These are phyloP conservation scores for Meriones psammophilus DNA, from an alignment of 2,797 vertebrate species.

Conservation along the genomic window DNA sequence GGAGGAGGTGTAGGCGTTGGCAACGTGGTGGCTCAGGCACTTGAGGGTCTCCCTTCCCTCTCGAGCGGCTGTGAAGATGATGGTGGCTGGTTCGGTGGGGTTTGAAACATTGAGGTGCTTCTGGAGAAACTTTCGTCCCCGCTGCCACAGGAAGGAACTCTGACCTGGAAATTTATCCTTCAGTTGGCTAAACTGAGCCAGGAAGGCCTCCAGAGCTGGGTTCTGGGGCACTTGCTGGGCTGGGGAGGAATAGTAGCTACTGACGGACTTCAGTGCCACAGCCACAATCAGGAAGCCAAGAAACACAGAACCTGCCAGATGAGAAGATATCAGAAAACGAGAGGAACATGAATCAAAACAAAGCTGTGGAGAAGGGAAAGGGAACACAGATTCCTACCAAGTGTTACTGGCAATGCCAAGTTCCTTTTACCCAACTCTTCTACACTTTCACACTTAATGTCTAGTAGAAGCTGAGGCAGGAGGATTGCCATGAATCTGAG, in stretches of 20 bases:
- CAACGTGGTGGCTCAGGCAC: constrained; percentile 92
- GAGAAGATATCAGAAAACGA: neutral
- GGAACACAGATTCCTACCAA: neutral
- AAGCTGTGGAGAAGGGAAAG: neutral
- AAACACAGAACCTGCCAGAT: constrained; percentile 61
- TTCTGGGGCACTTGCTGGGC: constrained; percentile 62
- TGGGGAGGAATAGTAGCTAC: constrained; percentile 76
- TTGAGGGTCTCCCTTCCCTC: constrained; percentile 90
- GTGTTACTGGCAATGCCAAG: neutral
- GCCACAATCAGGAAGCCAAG: neutral
- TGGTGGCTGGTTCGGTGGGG: constrained; percentile 92
- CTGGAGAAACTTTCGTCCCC: constrained; percentile 91
- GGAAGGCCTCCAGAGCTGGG: constrained; percentile 86
- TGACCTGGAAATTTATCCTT: constrained; percentile 91
- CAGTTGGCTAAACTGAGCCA: constrained; percentile 87
- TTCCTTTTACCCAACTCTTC: constrained; percentile 26
- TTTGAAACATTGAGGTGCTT: constrained; percentile 91
- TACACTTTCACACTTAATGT: neutral
- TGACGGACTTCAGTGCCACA: constrained; percentile 53
- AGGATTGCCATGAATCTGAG: neutral
- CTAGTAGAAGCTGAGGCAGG: neutral
- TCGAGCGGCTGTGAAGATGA: constrained; percentile 92
- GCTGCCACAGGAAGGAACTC: constrained; percentile 91
- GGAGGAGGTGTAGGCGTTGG: constrained; percentile 89
- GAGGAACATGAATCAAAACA: constrained; percentile 15